Conservation (phyloP, 1,140 invertebrate species). For the Meloidogyne chitwoodi region DNA sequence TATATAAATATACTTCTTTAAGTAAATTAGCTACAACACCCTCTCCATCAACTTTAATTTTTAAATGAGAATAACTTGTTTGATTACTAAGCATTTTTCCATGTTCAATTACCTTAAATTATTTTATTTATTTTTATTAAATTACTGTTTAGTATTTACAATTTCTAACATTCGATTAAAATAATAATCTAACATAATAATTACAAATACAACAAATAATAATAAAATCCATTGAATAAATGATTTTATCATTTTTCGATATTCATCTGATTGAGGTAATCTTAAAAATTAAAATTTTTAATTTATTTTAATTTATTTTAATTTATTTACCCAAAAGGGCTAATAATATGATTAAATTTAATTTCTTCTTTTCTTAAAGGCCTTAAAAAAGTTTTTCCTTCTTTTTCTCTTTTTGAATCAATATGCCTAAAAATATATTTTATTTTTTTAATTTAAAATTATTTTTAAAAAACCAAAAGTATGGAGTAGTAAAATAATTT, state of each 20-base stretch:
- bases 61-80: background rate
- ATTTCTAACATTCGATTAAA: conserved; percentile 2
- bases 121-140: background rate
- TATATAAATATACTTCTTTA: conserved; percentile 6
- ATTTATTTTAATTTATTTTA: background rate
- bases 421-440: conserved; percentile 9
- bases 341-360: conserved; percentile 16
- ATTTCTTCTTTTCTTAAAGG: conserved; percentile 6
- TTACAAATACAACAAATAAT: background rate
- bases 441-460: background rate
- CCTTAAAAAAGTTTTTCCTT: conserved; percentile 4
- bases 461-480: conserved; percentile 8
- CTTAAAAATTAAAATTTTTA: too few species aligned
- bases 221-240: conserved; percentile 14
- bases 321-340: background rate
- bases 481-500: conserved; percentile 20
- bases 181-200: conserved; percentile 19
- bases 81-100: background rate
- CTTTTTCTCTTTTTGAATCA: conserved; percentile 8
- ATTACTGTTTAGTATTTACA: background rate
- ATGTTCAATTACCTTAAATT: background rate
- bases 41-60: conserved; percentile 14
- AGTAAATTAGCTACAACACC: conserved; percentile 20
- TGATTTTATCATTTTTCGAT: background rate
- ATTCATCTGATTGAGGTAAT: conserved; percentile 8